These are phyloP conservation scores for Embiotoca jacksoni DNA, from an alignment of 2,113 vertebrate genomes.

Conservation along the genomic window DNA sequence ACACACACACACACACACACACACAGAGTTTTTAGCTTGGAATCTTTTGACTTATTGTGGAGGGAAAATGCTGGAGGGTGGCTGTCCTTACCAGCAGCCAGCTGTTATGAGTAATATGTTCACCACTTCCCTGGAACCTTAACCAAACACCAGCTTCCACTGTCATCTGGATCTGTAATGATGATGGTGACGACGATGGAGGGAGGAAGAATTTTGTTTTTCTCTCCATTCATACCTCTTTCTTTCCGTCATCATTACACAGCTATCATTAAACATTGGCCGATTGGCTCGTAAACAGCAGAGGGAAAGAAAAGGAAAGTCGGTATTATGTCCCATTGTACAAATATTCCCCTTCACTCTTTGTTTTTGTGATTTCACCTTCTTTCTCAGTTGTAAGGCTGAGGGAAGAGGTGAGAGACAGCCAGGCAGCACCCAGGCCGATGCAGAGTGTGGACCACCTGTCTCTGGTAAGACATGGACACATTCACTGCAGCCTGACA, in stretches of 20 bases:
- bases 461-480: slow-evolving; percentile 63
- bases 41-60: slow-evolving; percentile 24
- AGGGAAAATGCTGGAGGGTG: slow-evolving; percentile 41
- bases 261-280: not conserved
- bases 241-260: slow-evolving; percentile 13
- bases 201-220: slow-evolving; percentile 21
- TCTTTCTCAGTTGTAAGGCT: slow-evolving; percentile 80
- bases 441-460: slow-evolving; percentile 76
- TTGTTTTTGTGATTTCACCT: slow-evolving; percentile 25
- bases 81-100: slow-evolving; percentile 26
- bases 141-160: slow-evolving; percentile 45
- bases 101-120: slow-evolving; percentile 62
- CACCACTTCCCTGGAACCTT: slow-evolving; percentile 62
- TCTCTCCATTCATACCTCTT: slow-evolving; percentile 8
- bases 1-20: not conserved
- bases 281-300: not conserved
- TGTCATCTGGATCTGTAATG: slow-evolving; percentile 23
- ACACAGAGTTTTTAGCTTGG: slow-evolving; percentile 7
- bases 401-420: slow-evolving; percentile 73
- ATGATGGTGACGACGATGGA: slow-evolving; percentile 26
- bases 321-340: not conserved
- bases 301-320: slow-evolving; percentile 7
- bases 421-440: slow-evolving; percentile 69
- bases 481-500: not conserved
- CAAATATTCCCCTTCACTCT: slow-evolving; percentile 9